phyloP scores from a whole-genome alignment of 2,797 vertebrate species.

The Anguilla pacifica region DNA sequence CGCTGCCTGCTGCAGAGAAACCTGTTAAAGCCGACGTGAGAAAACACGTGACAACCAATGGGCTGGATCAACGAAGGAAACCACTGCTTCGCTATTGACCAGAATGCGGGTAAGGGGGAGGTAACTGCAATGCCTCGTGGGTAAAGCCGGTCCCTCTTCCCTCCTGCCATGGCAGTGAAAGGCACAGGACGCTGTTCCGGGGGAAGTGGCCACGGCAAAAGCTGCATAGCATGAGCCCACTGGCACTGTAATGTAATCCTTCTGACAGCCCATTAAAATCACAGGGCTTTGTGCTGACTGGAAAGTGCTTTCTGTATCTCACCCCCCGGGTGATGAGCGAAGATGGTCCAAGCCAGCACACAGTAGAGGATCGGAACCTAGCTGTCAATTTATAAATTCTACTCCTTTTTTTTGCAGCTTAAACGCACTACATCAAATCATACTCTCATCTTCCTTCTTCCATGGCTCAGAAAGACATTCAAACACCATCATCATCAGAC shows the following conservation, averaged over 20 bases:
- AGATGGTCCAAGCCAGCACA: background rate
- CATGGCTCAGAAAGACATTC: no score
- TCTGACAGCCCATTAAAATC: constrained; percentile 75
- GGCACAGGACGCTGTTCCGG: background rate
- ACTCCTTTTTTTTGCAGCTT: background rate
- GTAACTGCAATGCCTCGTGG: no score
- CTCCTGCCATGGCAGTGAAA: background rate
- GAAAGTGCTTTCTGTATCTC: constrained; percentile 64
- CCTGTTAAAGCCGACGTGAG: background rate
- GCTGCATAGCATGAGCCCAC: constrained; percentile 62
- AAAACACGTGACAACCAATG: background rate
- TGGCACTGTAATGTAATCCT: constrained; percentile 74
- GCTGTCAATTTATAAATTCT: background rate
- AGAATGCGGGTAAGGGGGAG: background rate
- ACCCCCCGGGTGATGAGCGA: background rate
- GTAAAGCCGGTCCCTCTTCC: background rate
- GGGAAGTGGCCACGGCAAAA: background rate
- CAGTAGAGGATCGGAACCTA: constrained; percentile 49
- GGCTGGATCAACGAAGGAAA: background rate
- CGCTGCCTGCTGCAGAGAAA: background rate
- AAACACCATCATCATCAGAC: no score
- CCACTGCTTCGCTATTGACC: background rate
- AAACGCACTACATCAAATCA: background rate
- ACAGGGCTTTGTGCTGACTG: constrained; percentile 72
- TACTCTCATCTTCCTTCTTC: background rate